Evolutionary conservation across 1,140 invertebrate genomes (phyloP), one percentile per base, ranked within the genome.

Genomic region (Grapholita molesta): DNA sequence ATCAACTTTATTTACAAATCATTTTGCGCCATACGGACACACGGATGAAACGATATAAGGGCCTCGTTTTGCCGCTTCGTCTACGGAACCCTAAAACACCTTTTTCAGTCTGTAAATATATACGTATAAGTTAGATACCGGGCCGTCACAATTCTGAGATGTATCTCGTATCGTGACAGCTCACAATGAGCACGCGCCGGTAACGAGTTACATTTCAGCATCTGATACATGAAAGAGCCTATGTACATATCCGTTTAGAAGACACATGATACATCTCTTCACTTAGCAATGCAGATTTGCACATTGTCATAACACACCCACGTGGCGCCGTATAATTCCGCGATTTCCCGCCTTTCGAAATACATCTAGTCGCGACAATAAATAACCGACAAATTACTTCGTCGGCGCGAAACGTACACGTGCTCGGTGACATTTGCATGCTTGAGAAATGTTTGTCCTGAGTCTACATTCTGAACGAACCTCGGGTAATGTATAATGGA

Each of bases 361-460:
- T 80, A 85, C 80, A 83, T 86, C 82, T 78, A 74, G 75, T 72
- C 70, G 75, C 75, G 77, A 79, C 78, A 77, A 87, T 90, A 90
- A 89, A 90, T 87, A 86, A 86, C 78, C 71, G 75, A 84, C 84
- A 87, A 89, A 90, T 89, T 90, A 89, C 82, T 84, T 74, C 71
- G 77, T 77, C 76, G 69, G 72, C 72, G 66, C 72, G 72, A 78
- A 77, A 77, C 70, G 70, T 69, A 78, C 79, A 83, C 80, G 78
- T 78, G 78, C 72, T 72, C 69, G 73, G 71, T 80, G 82, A 88
- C 79, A 88, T 87, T 88, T 87, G 82, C 83, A 83, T 88, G 81
- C 76, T 70, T 77, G 75, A 79, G 80, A 85, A 78, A 83, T 86
- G 81, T 86, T 83, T 75, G 69, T 77, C n/a, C n/a, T 75, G 79